Evolutionary conservation across 1,140 invertebrate genomes (phyloP).

Genomic region (Aphelinus atriplicis): DNA sequence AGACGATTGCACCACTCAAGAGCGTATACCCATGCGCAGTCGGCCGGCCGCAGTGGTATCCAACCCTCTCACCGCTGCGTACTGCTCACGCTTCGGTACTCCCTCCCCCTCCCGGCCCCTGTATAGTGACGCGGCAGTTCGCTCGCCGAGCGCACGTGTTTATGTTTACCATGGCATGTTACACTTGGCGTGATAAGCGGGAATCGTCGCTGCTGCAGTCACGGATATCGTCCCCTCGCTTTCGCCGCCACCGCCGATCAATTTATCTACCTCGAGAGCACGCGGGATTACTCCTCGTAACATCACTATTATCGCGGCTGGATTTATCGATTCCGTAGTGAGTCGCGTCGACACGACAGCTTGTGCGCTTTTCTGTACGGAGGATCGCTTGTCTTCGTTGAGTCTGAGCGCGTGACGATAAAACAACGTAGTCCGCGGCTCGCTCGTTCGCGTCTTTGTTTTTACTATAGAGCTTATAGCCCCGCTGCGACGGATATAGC

Average conservation of each 20-base stretch:
- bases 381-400: conserved; percentile 36
- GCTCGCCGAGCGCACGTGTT: too few relatives aligned
- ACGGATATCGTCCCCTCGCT: neutral
- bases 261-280: conserved; percentile 40
- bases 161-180: too few relatives aligned
- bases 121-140: too few relatives aligned
- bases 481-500: too few relatives aligned
- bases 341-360: conserved; percentile 23
- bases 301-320: conserved; percentile 39
- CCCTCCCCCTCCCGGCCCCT: too few relatives aligned
- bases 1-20: too few relatives aligned
- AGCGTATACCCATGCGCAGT: too few relatives aligned
- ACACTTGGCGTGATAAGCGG: conserved; percentile 21
- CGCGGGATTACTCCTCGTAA: conserved; percentile 34
- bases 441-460: too few relatives aligned
- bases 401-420: conserved; percentile 1
- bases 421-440: conserved; percentile 3
- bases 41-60: too few relatives aligned
- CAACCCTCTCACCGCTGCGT: too few relatives aligned
- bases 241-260: conserved; percentile 13
- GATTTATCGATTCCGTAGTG: conserved; percentile 39
- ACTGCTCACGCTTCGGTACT: too few relatives aligned
- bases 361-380: conserved; percentile 2
- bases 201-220: conserved; percentile 15
- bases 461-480: too few relatives aligned